phyloP scores from a whole-genome alignment of 92 coral and sea anemone genomes.

The Paragorgia papillata region DNA sequence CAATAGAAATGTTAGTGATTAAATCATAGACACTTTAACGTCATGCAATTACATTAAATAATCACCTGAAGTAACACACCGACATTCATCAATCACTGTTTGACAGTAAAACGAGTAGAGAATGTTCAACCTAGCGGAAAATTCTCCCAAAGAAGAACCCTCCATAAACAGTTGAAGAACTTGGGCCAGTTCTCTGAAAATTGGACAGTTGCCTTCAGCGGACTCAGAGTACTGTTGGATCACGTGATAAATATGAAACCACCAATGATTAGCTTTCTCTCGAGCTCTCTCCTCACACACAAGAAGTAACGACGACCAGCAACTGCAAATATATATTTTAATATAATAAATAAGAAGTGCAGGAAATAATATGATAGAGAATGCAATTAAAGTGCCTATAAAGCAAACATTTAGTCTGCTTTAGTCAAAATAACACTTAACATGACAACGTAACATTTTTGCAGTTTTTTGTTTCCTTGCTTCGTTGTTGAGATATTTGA shows the following conservation, averaged over 20 bases:
- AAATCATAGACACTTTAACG: no score
- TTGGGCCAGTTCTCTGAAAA: conserved; percentile 54
- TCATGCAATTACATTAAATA: no score
- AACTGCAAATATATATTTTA: conserved; percentile 37
- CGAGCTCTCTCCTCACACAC: conserved; percentile 74
- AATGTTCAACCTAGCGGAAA: conserved; percentile 72
- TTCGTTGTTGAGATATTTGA: no score
- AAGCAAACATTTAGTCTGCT: no score
- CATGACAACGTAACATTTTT: no score
- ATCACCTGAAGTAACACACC: not conserved
- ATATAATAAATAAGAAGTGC: not conserved
- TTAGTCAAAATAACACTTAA: no score
- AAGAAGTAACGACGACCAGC: conserved; percentile 89
- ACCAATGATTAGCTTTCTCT: conserved; percentile 83
- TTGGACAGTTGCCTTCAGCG: not conserved
- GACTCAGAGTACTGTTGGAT: conserved; percentile 60
- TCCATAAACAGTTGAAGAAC: conserved; percentile 85
- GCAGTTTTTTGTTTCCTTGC: no score
- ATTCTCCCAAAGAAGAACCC: conserved; percentile 90
- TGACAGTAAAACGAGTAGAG: conserved; percentile 74
- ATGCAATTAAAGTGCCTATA: not conserved
- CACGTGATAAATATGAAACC: conserved; percentile 80
- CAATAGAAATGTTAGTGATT: no score
- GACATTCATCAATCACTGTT: conserved; percentile 36
- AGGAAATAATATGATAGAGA: not conserved